Evolutionary conservation across 2,113 vertebrate genomes (phyloP), one percentile per base, ranked within the genome.

Genomic region (Hydrolagus affinis): DNA sequence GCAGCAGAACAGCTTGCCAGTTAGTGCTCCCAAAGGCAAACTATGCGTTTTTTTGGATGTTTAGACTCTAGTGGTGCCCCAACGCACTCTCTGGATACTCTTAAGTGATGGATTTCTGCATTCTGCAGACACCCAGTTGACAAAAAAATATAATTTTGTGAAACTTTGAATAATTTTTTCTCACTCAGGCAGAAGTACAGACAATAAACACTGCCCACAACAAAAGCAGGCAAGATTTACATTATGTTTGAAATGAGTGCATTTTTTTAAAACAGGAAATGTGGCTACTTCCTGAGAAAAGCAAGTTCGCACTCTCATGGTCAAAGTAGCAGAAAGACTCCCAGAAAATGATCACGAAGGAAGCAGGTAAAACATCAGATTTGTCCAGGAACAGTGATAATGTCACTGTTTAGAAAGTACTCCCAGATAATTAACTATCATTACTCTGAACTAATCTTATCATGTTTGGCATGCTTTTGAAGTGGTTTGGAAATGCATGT

Each of bases 361-460:
- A 76, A 92, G 91, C 91, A 91, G 91, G 90, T 89, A 90, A 89
- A 89, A 86, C 86, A 91, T 92, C 91, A 90, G 90, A 87, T 87
- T 7, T 87, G 89, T 86, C 75, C 85, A 87, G 87, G 85, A 85
- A 85, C 86, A 69, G 86, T 11, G 87, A 90, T 88, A 88, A 90
- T 85, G 89, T 88, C 44, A 87, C 87, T 86, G 86, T 88, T 88
- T 87, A 85, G 85, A 89, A 92, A 89, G 86, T 87, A 90, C 90
- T 90, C 89, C 89, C 85, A 90, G 86, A 88, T 92, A 92, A 91
- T 91, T 91, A 92, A 86, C 73, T 85, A 91, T 90, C 87, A 92
- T 93, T 93, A 91, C 92, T 93, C 89, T 91, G 85, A 86, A 88
- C 89, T 89, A 90, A 88, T 90, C 90, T 87, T 89, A 89, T 88